Base-by-base conservation (phyloP, 2,113 vertebrate genomes). In the Zeus faber region DNA sequence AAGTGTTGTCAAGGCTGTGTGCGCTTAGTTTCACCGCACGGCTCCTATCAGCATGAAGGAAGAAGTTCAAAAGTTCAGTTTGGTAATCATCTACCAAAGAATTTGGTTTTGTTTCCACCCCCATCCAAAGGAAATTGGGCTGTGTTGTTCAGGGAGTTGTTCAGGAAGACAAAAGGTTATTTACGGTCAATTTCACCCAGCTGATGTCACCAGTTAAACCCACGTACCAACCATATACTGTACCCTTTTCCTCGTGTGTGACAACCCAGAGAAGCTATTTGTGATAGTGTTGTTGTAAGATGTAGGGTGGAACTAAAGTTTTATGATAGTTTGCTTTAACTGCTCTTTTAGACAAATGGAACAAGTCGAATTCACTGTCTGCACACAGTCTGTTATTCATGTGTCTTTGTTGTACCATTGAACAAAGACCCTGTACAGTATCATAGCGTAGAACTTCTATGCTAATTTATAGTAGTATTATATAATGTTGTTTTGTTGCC, bases 141-240 rank as follows among this genome's bases (percentile, higher is more conserved):
- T 29, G 39, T 25, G 26, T 9, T n/a, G 23, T 37, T 2, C 27
- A 4, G 46, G 21, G 39, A 10, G 41, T n/a, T n/a, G n/a, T n/a
- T n/a, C n/a, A n/a, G n/a, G 50, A 25, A 41, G 37, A 9, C 22
- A 5, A 16, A 18, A 47, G 51, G 9, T 17, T 49, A 41, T 58
- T 53, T 60, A 27, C 5, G 20, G 14, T 3, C 35, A 2, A 17
- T 31, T 31, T 52, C 7, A 48, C 8, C n/a, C 31, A 43, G 21
- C 46, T 20, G 20, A 59, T 66, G 11, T 31, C 48, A 43, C 24
- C 21, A 21, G 50, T 29, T 55, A 57, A 67, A 70, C 41, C 3
- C 53, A 27, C n/a, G n/a, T n/a, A n/a, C n/a, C n/a, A n/a, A n/a
- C n/a, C n/a, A n/a, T n/a, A n/a, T n/a, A n/a, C n/a, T 16, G 33